Evolutionary conservation across 2,888 invertebrate genomes (phyloP), one percentile per base, ranked within the genome.

Genomic region (Peribatodes rhomboidaria): DNA sequence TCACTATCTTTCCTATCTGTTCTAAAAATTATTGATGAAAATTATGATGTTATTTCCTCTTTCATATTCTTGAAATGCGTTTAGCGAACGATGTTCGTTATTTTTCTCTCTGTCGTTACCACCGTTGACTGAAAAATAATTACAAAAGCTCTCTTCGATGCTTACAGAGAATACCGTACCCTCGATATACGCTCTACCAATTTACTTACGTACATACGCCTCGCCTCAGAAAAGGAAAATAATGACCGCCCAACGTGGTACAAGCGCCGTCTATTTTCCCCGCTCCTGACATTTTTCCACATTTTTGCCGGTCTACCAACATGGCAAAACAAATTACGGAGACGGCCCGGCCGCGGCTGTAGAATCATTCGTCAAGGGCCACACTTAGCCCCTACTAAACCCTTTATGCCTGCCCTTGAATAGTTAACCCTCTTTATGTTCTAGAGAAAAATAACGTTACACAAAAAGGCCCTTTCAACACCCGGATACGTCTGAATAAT

Each of bases 401-500:
- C 83, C 83, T 83, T 83, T 84, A 81, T 75, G 68, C 70, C 65
- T 52, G 33, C 68, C 70, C 65, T 61, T 73, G 74, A 80, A 80
- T 81, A 82, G 81, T 82, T 77, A 81, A 79, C 74, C 67, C 74
- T 73, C 75, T 80, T 82, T 77, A 75, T 75, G 75, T 68, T 70
- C 61, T 65, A 72, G 76, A 81, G 83, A 83, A 85, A 84, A 84
- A 84, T 84, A 83, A 71, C 77, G 74, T 69, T 65, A 79, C 80
- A 82, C 79, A 81, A 83, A 83, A 84, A 83, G 74, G 77, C 70
- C 80, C 77, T 81, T 79, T 81, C 81, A 75, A 78, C 83, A 79
- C 81, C 79, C 81, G 85, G 85, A 85, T 79, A 77, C 72, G 79
- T 65, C 72, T 77, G 82, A 81, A 85, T 85, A 84, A 85, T 85